Conservation (phyloP, 2,113 vertebrate species). For the Motacilla tschutschensis region DNA sequence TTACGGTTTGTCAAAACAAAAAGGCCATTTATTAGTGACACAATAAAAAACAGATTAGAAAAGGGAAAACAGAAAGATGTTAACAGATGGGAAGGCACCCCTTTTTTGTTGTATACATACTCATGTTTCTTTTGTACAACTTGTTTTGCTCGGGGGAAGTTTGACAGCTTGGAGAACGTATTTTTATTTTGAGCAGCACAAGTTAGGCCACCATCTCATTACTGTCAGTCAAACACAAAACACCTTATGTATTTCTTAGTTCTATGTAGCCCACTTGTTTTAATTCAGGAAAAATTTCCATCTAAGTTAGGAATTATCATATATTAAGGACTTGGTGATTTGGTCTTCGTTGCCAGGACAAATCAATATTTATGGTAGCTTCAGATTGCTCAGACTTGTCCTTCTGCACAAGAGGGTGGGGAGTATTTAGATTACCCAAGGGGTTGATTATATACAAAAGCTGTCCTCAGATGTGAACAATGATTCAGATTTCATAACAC, state of each 20-base stretch:
- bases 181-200: neutral
- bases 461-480: neutral
- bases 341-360: neutral
- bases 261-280: neutral
- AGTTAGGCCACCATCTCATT: neutral
- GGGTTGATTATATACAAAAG: neutral
- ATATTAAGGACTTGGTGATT: neutral
- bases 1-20: neutral
- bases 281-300: neutral
- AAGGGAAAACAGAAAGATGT: neutral
- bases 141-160: neutral
- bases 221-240: neutral
- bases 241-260: neutral
- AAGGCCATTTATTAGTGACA: neutral
- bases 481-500: neutral
- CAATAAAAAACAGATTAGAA: neutral
- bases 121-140: neutral
- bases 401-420: neutral
- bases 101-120: neutral
- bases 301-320: neutral
- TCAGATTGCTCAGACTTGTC: neutral
- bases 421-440: neutral
- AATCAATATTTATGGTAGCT: neutral
- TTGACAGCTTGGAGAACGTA: neutral
- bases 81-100: neutral